Percentiles rank a stretch among this genome's conserved stretches.
Evolutionary conservation across 2,113 vertebrate species (phyloP).

Genomic region (Labrus mixtus): DNA sequence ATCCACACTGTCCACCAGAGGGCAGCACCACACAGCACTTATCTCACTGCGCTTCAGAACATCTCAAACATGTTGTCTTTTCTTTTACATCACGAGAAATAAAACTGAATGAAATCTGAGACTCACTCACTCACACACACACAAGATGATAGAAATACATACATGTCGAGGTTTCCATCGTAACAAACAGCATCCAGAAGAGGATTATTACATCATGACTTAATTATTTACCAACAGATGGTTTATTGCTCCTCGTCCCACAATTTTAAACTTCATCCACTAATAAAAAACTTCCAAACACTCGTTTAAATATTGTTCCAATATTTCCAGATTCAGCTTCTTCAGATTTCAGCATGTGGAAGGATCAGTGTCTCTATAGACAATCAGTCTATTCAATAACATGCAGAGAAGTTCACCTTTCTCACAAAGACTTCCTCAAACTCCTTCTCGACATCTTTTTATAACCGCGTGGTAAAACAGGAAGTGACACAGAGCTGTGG

Average conservation of each 20-base stretch:
- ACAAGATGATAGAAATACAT: neutral
- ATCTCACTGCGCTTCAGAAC: neutral
- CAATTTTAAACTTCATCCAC: neutral
- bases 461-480: too few relatives aligned
- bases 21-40: conserved; percentile 52
- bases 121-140: too few relatives aligned
- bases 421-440: too few relatives aligned
- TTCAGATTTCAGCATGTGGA: neutral
- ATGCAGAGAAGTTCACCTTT: neutral
- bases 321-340: neutral
- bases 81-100: neutral
- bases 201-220: neutral
- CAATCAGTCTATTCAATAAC: neutral
- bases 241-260: neutral
- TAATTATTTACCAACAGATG: conserved; percentile 1
- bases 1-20: neutral
- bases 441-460: too few relatives aligned
- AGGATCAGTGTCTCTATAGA: neutral
- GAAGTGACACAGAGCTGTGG: too few relatives aligned
- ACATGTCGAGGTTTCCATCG: neutral
- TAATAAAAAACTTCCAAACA: conserved; percentile 4
- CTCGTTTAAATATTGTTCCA: conserved; percentile 19
- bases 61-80: too few relatives aligned
- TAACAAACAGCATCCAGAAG: neutral
- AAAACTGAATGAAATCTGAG: conserved; percentile 10